Evolutionary conservation across 1,140 invertebrate species (phyloP), one percentile per base, ranked within the genome.

Genomic region (Drosophila pallidifrons): DNA sequence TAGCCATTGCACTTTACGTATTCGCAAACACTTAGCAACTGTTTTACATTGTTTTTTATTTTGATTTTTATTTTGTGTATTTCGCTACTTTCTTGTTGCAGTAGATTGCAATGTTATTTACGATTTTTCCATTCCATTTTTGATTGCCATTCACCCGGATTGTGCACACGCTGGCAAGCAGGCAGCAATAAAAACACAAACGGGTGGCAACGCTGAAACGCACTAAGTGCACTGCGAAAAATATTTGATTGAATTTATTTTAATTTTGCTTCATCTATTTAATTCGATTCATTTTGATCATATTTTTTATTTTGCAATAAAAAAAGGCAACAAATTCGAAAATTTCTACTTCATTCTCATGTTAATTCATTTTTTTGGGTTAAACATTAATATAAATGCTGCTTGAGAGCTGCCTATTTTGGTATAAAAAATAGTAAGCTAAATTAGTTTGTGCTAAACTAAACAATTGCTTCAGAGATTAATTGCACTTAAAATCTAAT

Each of bases 401-500:
- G 35, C 52, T 49, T 8, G 3, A 49, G 30, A 57, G 55, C 63
- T 67, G 46, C 55, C 7, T 51, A 55, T 74, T 87, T 87, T 87
- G 82, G 82, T 83, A 88, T 82, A 81, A 77, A 81, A 82, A 87
- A 68, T n/a, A 2, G 25, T 41, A 52, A 35, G 2, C 35, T 45
- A 55, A 61, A 69, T 41, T 64, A 70, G 51, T 28, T 54, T 54
- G 54, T 59, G 15, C 35, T 61, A 47, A 47, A 47, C 32, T 72
- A 52, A 73, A 47, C 28, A 71, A 76, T 58, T 72, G 63, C 46
- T 76, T 55, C 10, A 67, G 30, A 51, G 60, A 60, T 43, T 61
- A 61, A 20, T 35, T 38, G 49, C 25, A 7, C 47, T 49, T 86
- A 77, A 71, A 46, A 59, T 54, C n/a, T 87, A 79, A 68, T 87